These are phyloP conservation scores for Taenioides sp. DNA, from an alignment of 2,797 vertebrate species.

Conservation along the genomic window DNA sequence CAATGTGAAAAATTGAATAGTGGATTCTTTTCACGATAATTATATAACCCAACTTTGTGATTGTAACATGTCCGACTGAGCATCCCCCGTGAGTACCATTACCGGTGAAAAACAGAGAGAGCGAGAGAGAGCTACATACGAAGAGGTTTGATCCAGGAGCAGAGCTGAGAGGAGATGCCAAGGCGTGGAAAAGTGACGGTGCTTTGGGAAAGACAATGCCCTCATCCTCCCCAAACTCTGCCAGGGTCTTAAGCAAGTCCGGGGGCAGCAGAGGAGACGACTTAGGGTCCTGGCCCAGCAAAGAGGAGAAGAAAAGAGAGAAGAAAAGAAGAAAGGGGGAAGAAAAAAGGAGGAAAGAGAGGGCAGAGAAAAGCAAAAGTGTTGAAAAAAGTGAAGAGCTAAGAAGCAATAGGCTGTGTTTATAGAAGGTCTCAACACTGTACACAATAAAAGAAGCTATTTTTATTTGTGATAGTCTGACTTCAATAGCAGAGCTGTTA, in stretches of 20 bases:
- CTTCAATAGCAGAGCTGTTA: background rate
- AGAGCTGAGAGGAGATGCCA: slow-evolving; percentile 93
- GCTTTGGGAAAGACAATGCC: slow-evolving; percentile 97
- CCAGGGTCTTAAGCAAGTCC: slow-evolving; percentile 99
- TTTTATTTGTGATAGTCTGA: background rate
- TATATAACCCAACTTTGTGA: too few species aligned
- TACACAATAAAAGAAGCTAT: too few species aligned
- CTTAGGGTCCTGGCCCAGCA: slow-evolving; percentile 88
- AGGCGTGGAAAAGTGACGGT: slow-evolving; percentile 98
- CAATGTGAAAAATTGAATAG: too few species aligned
- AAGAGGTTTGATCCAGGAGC: slow-evolving; percentile 97
- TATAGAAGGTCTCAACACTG: too few species aligned
- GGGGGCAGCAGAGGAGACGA: slow-evolving; percentile 98
- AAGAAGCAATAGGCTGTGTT: background rate
- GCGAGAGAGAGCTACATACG: slow-evolving; percentile 90
- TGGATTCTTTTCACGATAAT: background rate
- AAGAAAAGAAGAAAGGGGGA: background rate
- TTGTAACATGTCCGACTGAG: too few species aligned
- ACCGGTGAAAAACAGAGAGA: background rate
- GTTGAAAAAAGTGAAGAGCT: slow-evolving; percentile 9
- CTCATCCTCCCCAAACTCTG: slow-evolving; percentile 99
- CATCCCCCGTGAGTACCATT: background rate
- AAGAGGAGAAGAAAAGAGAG: background rate
- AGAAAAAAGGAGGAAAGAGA: background rate
- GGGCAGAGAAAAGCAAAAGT: background rate